phyloP scores from a whole-genome alignment of 1,140 invertebrate species.

The Heliothis virescens region DNA sequence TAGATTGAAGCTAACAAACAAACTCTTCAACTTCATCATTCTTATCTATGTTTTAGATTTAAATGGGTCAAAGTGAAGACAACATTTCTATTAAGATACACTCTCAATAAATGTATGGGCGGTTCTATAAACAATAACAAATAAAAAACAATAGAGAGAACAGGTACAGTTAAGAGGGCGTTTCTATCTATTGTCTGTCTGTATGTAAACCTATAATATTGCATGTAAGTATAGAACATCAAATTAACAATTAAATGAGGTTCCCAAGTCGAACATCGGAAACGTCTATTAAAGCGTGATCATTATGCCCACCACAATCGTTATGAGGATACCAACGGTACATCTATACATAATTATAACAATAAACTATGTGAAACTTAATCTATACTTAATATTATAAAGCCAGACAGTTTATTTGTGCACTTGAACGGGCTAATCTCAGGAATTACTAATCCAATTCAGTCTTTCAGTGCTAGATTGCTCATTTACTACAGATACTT shows the following conservation, averaged over 20 bases:
- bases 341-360: not conserved
- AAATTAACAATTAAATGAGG: conserved; percentile 8
- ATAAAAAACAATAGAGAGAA: conserved; percentile 22
- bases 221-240: not conserved
- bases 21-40: no score
- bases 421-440: no score
- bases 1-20: no score
- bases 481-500: no score
- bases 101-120: not conserved
- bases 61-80: no score
- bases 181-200: not conserved
- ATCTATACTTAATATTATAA: not conserved
- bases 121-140: not conserved
- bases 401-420: no score
- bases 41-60: no score
- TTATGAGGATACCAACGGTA: conserved; percentile 14
- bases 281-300: conserved; percentile 15
- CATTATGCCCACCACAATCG: conserved; percentile 1
- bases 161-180: conserved; percentile 1
- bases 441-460: no score
- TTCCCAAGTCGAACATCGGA: conserved; percentile 17
- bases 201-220: not conserved
- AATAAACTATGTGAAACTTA: conserved; percentile 11
- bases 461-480: no score
- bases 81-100: no score